phyloP scores from a whole-genome alignment of 2,888 invertebrate genomes.

The Lypha dubia region DNA sequence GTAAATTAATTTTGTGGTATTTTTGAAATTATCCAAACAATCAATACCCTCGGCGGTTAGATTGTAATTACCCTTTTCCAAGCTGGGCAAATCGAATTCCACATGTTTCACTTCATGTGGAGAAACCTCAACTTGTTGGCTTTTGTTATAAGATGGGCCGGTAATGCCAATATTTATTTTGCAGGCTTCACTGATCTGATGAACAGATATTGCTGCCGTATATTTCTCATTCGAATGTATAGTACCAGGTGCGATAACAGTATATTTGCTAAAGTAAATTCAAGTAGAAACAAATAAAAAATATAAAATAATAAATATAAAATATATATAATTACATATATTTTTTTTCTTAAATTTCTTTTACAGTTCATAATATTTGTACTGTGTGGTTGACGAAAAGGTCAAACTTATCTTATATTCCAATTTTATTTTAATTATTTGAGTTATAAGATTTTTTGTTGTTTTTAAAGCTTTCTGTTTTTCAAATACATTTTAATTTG shows the following conservation, averaged over 20 bases:
- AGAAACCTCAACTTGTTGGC: conserved; percentile 75
- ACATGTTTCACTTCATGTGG: conserved; percentile 76
- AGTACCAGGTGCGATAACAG: conserved; percentile 91
- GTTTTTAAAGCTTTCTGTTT: not conserved
- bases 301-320: no score
- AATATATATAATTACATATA: no score
- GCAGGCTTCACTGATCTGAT: conserved; percentile 78
- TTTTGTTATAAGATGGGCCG: conserved; percentile 78
- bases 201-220: conserved; percentile 89
- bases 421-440: not conserved
- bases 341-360: not conserved
- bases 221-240: conserved; percentile 92
- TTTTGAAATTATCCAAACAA: conserved; percentile 88
- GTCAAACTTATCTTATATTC: not conserved
- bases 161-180: conserved; percentile 78
- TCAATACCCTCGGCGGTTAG: conserved; percentile 88
- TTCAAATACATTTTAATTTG: not conserved
- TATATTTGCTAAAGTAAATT: conserved; percentile 84
- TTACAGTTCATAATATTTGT: not conserved
- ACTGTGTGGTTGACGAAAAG: not conserved
- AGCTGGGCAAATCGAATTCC: conserved; percentile 76
- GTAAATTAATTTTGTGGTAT: conserved; percentile 89
- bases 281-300: not conserved
- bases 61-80: conserved; percentile 87
- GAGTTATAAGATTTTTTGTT: not conserved